phyloP scores from a whole-genome alignment of 2,797 vertebrate genomes.

The Coracias cyanogaster region DNA sequence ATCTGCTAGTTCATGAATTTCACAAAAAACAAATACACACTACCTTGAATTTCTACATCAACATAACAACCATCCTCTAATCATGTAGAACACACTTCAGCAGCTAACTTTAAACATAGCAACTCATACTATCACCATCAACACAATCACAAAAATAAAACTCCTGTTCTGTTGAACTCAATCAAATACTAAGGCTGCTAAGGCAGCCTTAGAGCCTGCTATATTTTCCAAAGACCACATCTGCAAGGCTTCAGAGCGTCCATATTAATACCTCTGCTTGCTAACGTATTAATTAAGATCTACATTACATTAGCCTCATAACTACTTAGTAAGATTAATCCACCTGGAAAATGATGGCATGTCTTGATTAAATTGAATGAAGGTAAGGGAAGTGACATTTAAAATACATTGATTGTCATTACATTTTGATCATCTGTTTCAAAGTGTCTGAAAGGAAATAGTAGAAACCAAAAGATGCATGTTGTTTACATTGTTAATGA shows the following conservation, averaged over 20 bases:
- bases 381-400: conserved; percentile 72
- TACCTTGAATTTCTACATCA: conserved; percentile 6
- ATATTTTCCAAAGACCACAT: neutral
- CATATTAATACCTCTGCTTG: conserved; percentile 63
- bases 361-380: conserved; percentile 77
- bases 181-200: conserved; percentile 9
- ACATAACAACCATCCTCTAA: neutral
- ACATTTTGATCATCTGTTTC: conserved; percentile 70
- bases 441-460: conserved; percentile 51
- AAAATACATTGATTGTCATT: conserved; percentile 75
- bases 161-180: neutral
- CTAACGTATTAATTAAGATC: conserved; percentile 75
- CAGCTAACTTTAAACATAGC: neutral
- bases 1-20: conserved; percentile 52
- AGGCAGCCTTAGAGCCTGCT: neutral
- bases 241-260: neutral
- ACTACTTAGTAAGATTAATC: conserved; percentile 79
- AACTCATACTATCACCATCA: neutral
- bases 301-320: conserved; percentile 76
- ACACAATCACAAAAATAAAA: neutral
- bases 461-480: conserved; percentile 19
- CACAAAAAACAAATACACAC: conserved; percentile 37
- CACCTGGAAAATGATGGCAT: conserved; percentile 73
- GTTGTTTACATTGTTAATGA: conserved; percentile 8
- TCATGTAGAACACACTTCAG: neutral